Evolutionary conservation across 2,888 invertebrate species (phyloP).

Genomic region (Exephanes ischioxanthus): DNA sequence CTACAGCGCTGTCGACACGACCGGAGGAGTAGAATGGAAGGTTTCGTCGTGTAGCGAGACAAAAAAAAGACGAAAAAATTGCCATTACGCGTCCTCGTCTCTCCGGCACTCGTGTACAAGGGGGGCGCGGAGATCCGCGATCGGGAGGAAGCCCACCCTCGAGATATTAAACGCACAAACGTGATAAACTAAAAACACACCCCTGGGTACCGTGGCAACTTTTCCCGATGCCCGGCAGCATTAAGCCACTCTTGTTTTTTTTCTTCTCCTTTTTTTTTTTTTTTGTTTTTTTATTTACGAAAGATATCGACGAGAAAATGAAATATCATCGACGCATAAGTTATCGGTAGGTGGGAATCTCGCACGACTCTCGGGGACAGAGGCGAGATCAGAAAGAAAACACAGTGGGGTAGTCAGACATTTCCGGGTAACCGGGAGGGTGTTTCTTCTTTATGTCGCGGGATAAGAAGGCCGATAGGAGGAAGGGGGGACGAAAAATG

Average conservation of each 20-base stretch:
- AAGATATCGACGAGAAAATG: slow-evolving; percentile 70
- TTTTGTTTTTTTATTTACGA: slow-evolving; percentile 66
- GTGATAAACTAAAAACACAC: slow-evolving; percentile 84
- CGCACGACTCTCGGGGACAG: slow-evolving; percentile 36
- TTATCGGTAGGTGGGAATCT: slow-evolving; percentile 64
- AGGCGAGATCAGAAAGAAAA: slow-evolving; percentile 57
- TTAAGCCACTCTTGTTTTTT: slow-evolving; percentile 55
- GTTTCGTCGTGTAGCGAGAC: slow-evolving; percentile 72
- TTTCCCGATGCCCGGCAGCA: slow-evolving; percentile 46
- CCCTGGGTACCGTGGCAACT: slow-evolving; percentile 62
- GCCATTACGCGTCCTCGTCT: slow-evolving; percentile 79
- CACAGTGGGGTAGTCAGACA: slow-evolving; percentile 61
- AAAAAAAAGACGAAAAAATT: slow-evolving; percentile 78
- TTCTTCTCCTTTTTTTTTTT: neutral
- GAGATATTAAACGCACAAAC: slow-evolving; percentile 80
- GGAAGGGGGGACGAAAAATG: slow-evolving; percentile 37
- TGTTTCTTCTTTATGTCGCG: slow-evolving; percentile 15
- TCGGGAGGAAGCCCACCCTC: slow-evolving; percentile 50
- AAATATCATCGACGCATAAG: slow-evolving; percentile 75
- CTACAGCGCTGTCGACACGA: slow-evolving; percentile 35
- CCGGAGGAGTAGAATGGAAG: slow-evolving; percentile 51
- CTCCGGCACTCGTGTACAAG: slow-evolving; percentile 73
- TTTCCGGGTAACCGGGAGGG: slow-evolving; percentile 56
- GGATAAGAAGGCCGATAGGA: slow-evolving; percentile 42
- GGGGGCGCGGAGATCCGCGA: slow-evolving; percentile 60